phyloP scores from a whole-genome alignment of 2,797 vertebrate genomes.

The Allobates femoralis region DNA sequence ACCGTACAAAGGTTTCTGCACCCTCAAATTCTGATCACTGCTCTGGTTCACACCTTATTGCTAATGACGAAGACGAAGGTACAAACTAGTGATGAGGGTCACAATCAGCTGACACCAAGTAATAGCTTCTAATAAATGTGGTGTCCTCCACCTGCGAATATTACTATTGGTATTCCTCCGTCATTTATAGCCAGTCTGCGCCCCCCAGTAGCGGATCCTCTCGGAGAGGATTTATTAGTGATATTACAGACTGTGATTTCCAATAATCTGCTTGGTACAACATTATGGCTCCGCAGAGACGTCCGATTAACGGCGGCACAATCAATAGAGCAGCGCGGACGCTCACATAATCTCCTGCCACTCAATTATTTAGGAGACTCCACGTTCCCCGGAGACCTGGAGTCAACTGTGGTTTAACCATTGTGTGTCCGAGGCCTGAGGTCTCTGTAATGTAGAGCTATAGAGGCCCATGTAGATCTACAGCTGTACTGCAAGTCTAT shows the following conservation, averaged over 20 bases:
- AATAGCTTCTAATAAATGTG: background rate
- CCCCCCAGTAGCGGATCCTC: constrained; percentile 12
- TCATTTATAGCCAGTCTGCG: constrained; percentile 14
- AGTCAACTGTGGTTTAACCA: constrained; percentile 69
- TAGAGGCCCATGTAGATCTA: background rate
- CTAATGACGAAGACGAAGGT: too few relatives aligned
- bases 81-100: background rate
- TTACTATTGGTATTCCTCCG: constrained; percentile 19
- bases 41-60: too few relatives aligned
- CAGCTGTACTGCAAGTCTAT: background rate
- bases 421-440: constrained; percentile 3
- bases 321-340: constrained; percentile 83
- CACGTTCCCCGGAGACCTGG: constrained; percentile 73
- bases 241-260: constrained; percentile 58
- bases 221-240: constrained; percentile 53
- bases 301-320: constrained; percentile 79
- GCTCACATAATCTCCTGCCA: constrained; percentile 82
- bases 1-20: too few relatives aligned
- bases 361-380: constrained; percentile 84
- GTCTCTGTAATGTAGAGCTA: background rate
- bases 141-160: background rate
- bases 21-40: too few relatives aligned
- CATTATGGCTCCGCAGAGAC: constrained; percentile 60
- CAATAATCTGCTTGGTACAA: constrained; percentile 60
- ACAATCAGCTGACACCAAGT: background rate